Percentiles rank a stretch among this genome's conserved stretches.
phyloP scores from a whole-genome alignment of 2,888 invertebrate species.

The Nephrocerus scutellatus region DNA sequence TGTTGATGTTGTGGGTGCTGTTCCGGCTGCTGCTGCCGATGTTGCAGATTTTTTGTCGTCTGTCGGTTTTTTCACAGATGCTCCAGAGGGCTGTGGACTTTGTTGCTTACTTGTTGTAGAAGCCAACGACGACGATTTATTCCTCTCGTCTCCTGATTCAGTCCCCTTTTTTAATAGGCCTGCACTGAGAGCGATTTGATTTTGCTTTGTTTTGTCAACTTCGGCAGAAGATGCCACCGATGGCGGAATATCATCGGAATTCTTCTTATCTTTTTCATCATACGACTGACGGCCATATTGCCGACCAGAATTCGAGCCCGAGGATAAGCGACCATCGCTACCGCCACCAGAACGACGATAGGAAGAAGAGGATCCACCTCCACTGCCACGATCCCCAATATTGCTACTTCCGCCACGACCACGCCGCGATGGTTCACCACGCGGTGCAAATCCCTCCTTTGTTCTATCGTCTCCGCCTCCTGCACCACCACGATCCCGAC shows the following conservation, averaged over 20 bases:
- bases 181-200: constrained; percentile 60
- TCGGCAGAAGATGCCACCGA: constrained; percentile 28
- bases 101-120: constrained; percentile 32
- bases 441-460: constrained; percentile 72
- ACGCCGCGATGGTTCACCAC: constrained; percentile 82
- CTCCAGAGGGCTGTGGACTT: constrained; percentile 23
- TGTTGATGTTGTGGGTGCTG: constrained; percentile 9
- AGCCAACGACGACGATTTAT: constrained; percentile 15
- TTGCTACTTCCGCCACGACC: constrained; percentile 63
- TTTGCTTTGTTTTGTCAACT: constrained; percentile 62
- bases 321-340: constrained; percentile 18
- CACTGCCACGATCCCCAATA: constrained; percentile 50
- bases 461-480: constrained; percentile 24
- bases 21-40: constrained; percentile 24
- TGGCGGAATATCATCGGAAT: constrained; percentile 30
- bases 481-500: constrained; percentile 16
- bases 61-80: constrained; percentile 31
- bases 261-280: constrained; percentile 35
- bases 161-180: constrained; percentile 51
- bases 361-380: constrained; percentile 26
- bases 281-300: constrained; percentile 34
- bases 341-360: constrained; percentile 46
- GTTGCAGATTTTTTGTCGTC: constrained; percentile 19
- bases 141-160: constrained; percentile 18
- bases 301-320: constrained; percentile 24